phyloP scores from a whole-genome alignment of 2,888 invertebrate genomes.

The Parnassius smintheus region DNA sequence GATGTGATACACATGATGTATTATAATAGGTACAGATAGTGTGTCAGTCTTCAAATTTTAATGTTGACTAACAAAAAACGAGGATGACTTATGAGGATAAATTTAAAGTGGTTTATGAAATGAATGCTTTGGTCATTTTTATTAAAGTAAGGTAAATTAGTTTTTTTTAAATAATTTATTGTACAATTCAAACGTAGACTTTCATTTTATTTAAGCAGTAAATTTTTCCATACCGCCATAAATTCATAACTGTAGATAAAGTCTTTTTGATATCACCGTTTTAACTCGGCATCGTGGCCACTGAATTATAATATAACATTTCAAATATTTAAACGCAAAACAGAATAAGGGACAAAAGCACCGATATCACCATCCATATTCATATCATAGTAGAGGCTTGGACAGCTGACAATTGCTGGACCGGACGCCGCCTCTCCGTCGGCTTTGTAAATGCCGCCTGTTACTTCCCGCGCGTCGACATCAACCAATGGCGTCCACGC shows the following conservation, averaged over 20 bases:
- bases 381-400: slow-evolving; percentile 61
- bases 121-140: too few species aligned
- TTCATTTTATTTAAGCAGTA: neutral
- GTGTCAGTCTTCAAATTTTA: too few species aligned
- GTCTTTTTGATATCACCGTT: slow-evolving; percentile 20
- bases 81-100: too few species aligned
- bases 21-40: too few species aligned
- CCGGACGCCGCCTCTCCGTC: slow-evolving; percentile 60
- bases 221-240: neutral
- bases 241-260: slow-evolving; percentile 7
- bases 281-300: slow-evolving; percentile 13
- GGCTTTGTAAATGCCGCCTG: slow-evolving; percentile 64
- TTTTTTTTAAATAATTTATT: neutral
- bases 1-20: too few species aligned
- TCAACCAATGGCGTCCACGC: slow-evolving; percentile 58
- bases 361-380: slow-evolving; percentile 57
- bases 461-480: slow-evolving; percentile 35
- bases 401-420: slow-evolving; percentile 64
- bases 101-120: too few species aligned
- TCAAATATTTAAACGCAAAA: slow-evolving; percentile 29
- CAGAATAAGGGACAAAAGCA: slow-evolving; percentile 27
- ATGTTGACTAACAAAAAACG: too few species aligned
- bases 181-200: neutral
- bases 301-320: slow-evolving; percentile 24
- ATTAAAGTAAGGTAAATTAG: neutral